Percentiles rank a stretch among this genome's conserved stretches.
phyloP scores from a whole-genome alignment of 2,888 invertebrate species.

The Anaspis maculata region DNA sequence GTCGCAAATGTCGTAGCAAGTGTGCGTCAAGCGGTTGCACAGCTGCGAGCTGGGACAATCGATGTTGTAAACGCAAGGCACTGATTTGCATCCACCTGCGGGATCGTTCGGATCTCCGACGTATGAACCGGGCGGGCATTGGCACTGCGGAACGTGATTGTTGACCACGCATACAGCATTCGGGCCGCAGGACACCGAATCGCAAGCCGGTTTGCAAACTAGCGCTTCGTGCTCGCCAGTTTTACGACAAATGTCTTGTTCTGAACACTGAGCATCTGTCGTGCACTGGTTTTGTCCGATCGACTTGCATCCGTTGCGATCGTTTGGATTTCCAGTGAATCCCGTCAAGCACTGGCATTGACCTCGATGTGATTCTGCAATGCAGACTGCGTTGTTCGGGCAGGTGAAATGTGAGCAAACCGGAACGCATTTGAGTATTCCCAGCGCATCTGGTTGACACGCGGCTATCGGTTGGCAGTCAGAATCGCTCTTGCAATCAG shows the following conservation, averaged over 20 bases:
- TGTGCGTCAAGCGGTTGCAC: slow-evolving; percentile 75
- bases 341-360: slow-evolving; percentile 78
- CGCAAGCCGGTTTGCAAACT: slow-evolving; percentile 72
- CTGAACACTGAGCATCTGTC: slow-evolving; percentile 73
- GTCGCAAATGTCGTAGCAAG: slow-evolving; percentile 72
- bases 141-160: slow-evolving; percentile 83
- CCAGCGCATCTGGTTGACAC: slow-evolving; percentile 76
- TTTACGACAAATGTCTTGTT: slow-evolving; percentile 69
- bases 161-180: slow-evolving; percentile 82
- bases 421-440: slow-evolving; percentile 73
- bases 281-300: slow-evolving; percentile 66
- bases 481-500: slow-evolving; percentile 63
- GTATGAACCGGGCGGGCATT: slow-evolving; percentile 80
- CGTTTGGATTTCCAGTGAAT: slow-evolving; percentile 83
- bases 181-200: slow-evolving; percentile 69
- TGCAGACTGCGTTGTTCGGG: slow-evolving; percentile 73
- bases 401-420: slow-evolving; percentile 78
- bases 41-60: slow-evolving; percentile 73
- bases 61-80: slow-evolving; percentile 79
- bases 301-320: slow-evolving; percentile 76
- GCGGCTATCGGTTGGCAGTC: slow-evolving; percentile 65
- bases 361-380: slow-evolving; percentile 63
- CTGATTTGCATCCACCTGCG: slow-evolving; percentile 64
- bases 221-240: slow-evolving; percentile 49
- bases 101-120: slow-evolving; percentile 79